These are phyloP conservation scores for Chironomus tepperi DNA, from an alignment of 1,140 invertebrate genomes.

Conservation along the genomic window DNA sequence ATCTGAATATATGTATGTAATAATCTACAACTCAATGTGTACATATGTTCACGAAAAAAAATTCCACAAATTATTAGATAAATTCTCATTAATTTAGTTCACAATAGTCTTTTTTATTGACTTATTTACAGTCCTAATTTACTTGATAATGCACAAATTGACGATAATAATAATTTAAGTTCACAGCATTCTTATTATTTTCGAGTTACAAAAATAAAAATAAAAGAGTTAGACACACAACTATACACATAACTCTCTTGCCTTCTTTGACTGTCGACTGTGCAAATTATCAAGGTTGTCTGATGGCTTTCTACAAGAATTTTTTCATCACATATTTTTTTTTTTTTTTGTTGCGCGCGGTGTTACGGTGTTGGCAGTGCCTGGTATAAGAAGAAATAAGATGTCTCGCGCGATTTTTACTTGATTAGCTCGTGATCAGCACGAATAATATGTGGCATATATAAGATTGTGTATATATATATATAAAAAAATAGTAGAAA, in stretches of 20 bases:
- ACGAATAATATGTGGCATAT: background rate
- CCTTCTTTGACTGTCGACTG: background rate
- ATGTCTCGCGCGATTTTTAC: slow-evolving; percentile 11
- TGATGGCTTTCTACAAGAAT: slow-evolving; percentile 12
- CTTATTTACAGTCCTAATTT: no score
- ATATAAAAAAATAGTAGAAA: background rate
- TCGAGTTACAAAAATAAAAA: no score
- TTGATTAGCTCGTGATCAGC: slow-evolving; percentile 6
- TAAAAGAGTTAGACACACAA: background rate
- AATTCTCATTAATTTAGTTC: no score
- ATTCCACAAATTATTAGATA: no score
- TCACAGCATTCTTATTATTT: no score
- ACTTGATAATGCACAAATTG: no score
- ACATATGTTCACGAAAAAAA: no score
- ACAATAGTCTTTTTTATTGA: no score
- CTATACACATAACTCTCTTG: background rate
- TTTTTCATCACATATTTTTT: background rate
- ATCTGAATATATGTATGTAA: no score
- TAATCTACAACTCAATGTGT: no score
- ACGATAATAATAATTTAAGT: no score
- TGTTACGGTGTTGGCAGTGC: background rate
- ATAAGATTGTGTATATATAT: background rate
- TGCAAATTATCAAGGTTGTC: slow-evolving; percentile 12
- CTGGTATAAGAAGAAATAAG: background rate
- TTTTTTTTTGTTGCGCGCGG: background rate